Percentiles rank a stretch among this genome's conserved stretches.
Evolutionary conservation across 2,888 invertebrate species (phyloP).

Genomic region (Rhagium mordax): DNA sequence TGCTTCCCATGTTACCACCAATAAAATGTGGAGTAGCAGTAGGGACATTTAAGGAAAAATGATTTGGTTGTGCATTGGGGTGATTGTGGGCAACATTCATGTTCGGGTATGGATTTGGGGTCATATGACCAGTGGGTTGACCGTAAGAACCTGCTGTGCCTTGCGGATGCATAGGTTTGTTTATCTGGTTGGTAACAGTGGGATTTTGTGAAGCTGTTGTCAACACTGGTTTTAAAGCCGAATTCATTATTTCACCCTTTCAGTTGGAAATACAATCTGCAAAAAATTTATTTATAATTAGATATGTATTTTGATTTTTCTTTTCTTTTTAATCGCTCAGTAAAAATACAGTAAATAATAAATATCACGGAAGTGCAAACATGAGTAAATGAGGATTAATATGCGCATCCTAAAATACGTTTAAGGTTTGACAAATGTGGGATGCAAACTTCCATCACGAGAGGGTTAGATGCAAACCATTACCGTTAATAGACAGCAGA

Average conservation of each 20-base stretch:
- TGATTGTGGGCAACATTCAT: slow-evolving; percentile 58
- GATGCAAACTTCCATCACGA: too few relatives aligned
- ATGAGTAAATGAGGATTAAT: too few relatives aligned
- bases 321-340: too few relatives aligned
- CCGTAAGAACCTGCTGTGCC: slow-evolving; percentile 62
- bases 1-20: slow-evolving; percentile 52
- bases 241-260: slow-evolving; percentile 71
- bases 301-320: too few relatives aligned
- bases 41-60: slow-evolving; percentile 62
- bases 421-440: too few relatives aligned
- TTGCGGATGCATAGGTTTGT: slow-evolving; percentile 65
- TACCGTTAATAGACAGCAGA: too few relatives aligned
- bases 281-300: slow-evolving; percentile 19
- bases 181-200: slow-evolving; percentile 57
- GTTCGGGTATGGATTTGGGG: slow-evolving; percentile 59
- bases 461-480: too few relatives aligned
- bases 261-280: slow-evolving; percentile 34
- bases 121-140: slow-evolving; percentile 62
- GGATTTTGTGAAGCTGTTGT: slow-evolving; percentile 70
- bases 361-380: too few relatives aligned
- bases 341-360: too few relatives aligned
- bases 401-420: too few relatives aligned
- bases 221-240: slow-evolving; percentile 76
- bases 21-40: slow-evolving; percentile 60
- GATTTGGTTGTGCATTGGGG: slow-evolving; percentile 59